Percentiles rank a stretch among this genome's conserved stretches.
Evolutionary conservation across 2,797 vertebrate genomes (phyloP).

Genomic region (Cynopterus sphinx): DNA sequence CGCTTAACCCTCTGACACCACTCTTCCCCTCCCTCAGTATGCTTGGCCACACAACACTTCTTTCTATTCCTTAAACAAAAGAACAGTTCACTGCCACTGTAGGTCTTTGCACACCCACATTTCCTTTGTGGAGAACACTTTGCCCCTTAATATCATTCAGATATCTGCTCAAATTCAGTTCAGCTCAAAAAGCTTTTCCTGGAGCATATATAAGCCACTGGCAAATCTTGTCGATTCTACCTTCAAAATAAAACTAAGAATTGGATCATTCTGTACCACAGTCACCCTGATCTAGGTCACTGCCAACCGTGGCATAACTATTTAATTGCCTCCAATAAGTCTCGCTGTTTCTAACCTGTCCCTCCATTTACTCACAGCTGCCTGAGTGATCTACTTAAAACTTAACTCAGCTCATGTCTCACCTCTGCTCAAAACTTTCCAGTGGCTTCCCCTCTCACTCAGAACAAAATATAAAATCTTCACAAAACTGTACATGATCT

Average conservation of each 20-base stretch:
- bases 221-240: background rate
- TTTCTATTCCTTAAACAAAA: background rate
- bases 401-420: background rate
- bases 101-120: background rate
- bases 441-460: background rate
- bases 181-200: background rate
- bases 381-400: background rate
- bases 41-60: background rate
- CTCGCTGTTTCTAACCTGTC: background rate
- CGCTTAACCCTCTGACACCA: background rate
- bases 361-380: background rate
- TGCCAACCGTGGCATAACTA: background rate
- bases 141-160: background rate
- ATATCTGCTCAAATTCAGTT: background rate
- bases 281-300: background rate
- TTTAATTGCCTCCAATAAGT: background rate
- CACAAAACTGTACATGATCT: background rate
- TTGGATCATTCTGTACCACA: background rate
- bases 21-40: background rate
- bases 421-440: background rate
- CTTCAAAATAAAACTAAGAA: background rate
- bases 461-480: background rate
- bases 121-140: background rate
- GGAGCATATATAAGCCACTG: background rate
- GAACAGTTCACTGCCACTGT: background rate